Base-by-base conservation (phyloP, 2,888 invertebrate genomes). In the Campoplex nolae region DNA sequence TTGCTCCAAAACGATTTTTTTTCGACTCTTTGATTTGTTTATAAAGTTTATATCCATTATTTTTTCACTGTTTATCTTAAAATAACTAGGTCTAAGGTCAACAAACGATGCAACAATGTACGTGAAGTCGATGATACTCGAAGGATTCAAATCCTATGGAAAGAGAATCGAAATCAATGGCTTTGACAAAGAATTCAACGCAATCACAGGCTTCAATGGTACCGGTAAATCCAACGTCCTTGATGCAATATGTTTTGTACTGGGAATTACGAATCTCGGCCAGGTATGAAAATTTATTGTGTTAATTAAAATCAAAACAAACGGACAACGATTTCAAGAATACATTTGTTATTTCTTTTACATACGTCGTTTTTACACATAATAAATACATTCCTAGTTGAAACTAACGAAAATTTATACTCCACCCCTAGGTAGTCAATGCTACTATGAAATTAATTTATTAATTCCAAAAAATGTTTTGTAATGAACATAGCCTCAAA, bases 91-190 rank as follows among this genome's bases (percentile, higher is more conserved):
- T 42, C n/a, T 11, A 9, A 51, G 4, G 48, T 71, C 16, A 58
- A 42, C 58, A 23, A 70, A 42, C 2, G 28, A 32, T 62, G 32
- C 32, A 62, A 62, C 62, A 7, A 99, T 99, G 99, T 96, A 97
- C 94, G 97, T 99, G 73, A 99, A 99, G 94, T 97, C 97, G 1
- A 97, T 99, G 90, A 96, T 98, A 54, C 95, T 99, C 74, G 99
- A 99, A 93, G 99, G 99, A 70, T 99, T 99, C 94, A 99, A 99
- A 95, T 99, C 99, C 0, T 99, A 99, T 92, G 99, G 99, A 0
- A 97, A 97, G 90, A 95, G 98, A 89, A 98, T 98, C 0, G 98
- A 98, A 95, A 96, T 99, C 76, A 97, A 96, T 88, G 98, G 97
- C 2, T 99, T 99, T 93, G 99, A 99, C 95, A 96, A 96, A 0